These are phyloP conservation scores for Adelosebastes latens DNA, from an alignment of 2,797 vertebrate species.

Conservation along the genomic window DNA sequence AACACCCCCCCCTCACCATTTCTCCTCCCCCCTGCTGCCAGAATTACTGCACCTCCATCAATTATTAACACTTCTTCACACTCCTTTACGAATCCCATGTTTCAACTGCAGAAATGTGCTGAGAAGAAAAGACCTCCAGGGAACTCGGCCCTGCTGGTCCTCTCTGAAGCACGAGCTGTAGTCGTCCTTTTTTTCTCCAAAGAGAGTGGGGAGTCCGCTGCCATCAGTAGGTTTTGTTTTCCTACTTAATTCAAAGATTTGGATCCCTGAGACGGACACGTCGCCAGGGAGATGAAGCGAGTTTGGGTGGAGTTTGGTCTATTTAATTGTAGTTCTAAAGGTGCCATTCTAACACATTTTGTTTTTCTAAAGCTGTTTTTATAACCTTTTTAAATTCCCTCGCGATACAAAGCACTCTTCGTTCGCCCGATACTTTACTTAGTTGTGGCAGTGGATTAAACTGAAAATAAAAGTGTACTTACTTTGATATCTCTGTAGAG, in stretches of 20 bases:
- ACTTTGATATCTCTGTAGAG: constrained; percentile 96
- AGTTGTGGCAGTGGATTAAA: constrained; percentile 23
- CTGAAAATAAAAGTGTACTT: constrained; percentile 38
- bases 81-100: constrained; percentile 70
- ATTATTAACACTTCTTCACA: constrained; percentile 81
- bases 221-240: constrained; percentile 22
- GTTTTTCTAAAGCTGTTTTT: background rate
- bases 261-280: constrained; percentile 16
- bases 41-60: constrained; percentile 71
- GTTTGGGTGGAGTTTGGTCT: background rate
- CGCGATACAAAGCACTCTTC: background rate
- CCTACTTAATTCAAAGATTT: constrained; percentile 27
- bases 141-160: constrained; percentile 35
- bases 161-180: background rate
- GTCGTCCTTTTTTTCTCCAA: constrained; percentile 7
- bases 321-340: background rate
- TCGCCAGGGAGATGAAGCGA: constrained; percentile 16
- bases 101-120: constrained; percentile 64
- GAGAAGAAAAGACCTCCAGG: constrained; percentile 57
- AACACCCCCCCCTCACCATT: background rate
- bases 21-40: constrained; percentile 26
- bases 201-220: constrained; percentile 20
- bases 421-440: background rate
- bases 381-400: constrained; percentile 30
- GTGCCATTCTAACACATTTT: background rate